Evolutionary conservation across 2,113 vertebrate genomes (phyloP).

Genomic region (Sialia sialis): DNA sequence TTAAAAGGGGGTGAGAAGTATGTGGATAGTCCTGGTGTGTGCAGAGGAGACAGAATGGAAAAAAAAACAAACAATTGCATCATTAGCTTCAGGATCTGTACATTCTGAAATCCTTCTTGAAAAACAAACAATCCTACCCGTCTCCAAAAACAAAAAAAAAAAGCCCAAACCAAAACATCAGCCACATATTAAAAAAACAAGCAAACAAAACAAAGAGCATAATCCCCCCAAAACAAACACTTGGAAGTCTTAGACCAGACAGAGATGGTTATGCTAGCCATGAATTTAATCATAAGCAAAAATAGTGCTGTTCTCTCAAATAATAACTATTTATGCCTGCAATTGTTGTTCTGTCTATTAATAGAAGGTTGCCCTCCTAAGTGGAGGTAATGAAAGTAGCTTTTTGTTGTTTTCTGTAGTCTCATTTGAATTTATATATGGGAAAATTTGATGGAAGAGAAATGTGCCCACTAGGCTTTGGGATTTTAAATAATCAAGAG

Average conservation of each 20-base stretch:
- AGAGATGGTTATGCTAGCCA: background rate
- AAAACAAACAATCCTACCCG: background rate
- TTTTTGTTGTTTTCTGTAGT: background rate
- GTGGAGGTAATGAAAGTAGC: background rate
- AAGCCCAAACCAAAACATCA: background rate
- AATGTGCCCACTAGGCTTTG: background rate
- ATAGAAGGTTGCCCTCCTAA: background rate
- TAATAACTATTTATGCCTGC: background rate
- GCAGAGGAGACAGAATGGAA: background rate
- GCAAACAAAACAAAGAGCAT: background rate
- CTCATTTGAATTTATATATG: background rate
- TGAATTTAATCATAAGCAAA: background rate
- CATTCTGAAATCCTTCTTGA: background rate
- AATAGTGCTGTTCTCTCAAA: background rate
- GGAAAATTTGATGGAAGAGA: background rate
- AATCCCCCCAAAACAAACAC: background rate
- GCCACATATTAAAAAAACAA: background rate
- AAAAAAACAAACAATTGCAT: background rate
- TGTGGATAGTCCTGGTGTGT: background rate
- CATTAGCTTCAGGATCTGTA: background rate
- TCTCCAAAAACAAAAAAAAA: background rate
- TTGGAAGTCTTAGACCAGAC: background rate
- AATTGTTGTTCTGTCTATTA: background rate
- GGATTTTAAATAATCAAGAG: background rate
- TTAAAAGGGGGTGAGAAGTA: background rate